Evolutionary conservation across 2,888 invertebrate species (phyloP).

Genomic region (Chelonus formosanus): DNA sequence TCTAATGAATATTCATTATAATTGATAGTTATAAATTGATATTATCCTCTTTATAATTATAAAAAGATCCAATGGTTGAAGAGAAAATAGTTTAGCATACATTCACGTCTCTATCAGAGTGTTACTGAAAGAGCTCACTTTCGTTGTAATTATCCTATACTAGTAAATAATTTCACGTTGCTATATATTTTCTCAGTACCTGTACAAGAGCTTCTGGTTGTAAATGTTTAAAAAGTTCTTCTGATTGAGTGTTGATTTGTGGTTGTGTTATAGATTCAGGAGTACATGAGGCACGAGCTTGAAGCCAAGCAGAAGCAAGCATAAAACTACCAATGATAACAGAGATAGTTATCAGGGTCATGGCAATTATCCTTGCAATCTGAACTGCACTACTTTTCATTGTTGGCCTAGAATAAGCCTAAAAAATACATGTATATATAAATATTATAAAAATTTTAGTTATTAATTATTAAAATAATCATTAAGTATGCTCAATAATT

Average conservation of each 20-base stretch:
- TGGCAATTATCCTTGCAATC: slow-evolving; percentile 85
- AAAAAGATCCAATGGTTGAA: slow-evolving; percentile 47
- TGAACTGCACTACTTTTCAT: slow-evolving; percentile 79
- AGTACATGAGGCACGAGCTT: slow-evolving; percentile 79
- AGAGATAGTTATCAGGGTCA: slow-evolving; percentile 82
- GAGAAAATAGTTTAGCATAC: slow-evolving; percentile 62
- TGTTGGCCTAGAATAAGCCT: slow-evolving; percentile 82
- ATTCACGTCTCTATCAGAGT: slow-evolving; percentile 50
- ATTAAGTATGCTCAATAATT: too few species aligned
- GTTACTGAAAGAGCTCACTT: slow-evolving; percentile 59
- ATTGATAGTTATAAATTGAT: neutral
- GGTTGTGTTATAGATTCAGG: slow-evolving; percentile 59
- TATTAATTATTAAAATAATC: too few species aligned
- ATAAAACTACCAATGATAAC: slow-evolving; percentile 85
- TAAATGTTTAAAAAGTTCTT: slow-evolving; percentile 67
- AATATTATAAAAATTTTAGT: neutral
- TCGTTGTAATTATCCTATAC: slow-evolving; percentile 44
- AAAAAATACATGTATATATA: slow-evolving; percentile 45
- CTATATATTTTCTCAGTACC: slow-evolving; percentile 66
- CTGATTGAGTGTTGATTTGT: slow-evolving; percentile 68
- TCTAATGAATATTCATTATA: neutral
- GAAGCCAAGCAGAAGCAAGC: slow-evolving; percentile 83
- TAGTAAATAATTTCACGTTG: slow-evolving; percentile 22
- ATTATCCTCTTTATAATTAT: neutral
- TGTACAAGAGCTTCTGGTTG: slow-evolving; percentile 75